Conservation (phyloP, 1,140 invertebrate species). For the Listronotus bonariensis region DNA sequence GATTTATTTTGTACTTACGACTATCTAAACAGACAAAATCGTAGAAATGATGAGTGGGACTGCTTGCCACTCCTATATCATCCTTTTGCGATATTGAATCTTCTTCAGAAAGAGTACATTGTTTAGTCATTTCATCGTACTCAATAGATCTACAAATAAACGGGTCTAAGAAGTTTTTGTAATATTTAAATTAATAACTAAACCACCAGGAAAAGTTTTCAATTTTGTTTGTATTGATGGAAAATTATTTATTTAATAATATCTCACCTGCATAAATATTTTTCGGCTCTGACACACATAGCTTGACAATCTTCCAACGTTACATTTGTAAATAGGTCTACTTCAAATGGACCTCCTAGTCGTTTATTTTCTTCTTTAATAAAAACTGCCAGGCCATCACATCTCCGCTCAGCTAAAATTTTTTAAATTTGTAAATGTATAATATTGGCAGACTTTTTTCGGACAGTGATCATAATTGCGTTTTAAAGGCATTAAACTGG, state of each 20-base stretch:
- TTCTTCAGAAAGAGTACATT: slow-evolving; percentile 86
- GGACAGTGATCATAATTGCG: too few relatives aligned
- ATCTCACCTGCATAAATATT: slow-evolving; percentile 75
- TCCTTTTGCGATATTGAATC: slow-evolving; percentile 86
- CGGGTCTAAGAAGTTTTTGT: background rate
- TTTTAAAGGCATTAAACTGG: too few relatives aligned
- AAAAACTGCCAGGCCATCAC: slow-evolving; percentile 82
- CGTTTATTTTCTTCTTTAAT: slow-evolving; percentile 87
- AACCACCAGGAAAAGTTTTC: too few relatives aligned
- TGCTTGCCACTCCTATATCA: slow-evolving; percentile 78
- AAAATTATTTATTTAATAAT: background rate
- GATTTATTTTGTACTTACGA: slow-evolving; percentile 66
- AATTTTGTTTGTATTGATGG: too few relatives aligned
- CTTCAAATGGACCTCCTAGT: slow-evolving; percentile 84
- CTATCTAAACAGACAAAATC: slow-evolving; percentile 84
- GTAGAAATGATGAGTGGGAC: slow-evolving; percentile 81
- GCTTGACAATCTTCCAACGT: slow-evolving; percentile 79
- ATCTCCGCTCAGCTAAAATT: slow-evolving; percentile 74
- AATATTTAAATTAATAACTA: too few relatives aligned
- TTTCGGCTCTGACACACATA: slow-evolving; percentile 56
- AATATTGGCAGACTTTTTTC: background rate
- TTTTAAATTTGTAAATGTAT: background rate
- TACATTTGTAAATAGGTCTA: slow-evolving; percentile 82
- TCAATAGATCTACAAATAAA: slow-evolving; percentile 75
- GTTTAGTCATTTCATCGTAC: slow-evolving; percentile 82